A percentile compares a stretch with the other conserved stretches of the same genome.
Evolutionary conservation across 1,140 invertebrate species (phyloP).

Genomic region (Brachionus asplanchnoidis): DNA sequence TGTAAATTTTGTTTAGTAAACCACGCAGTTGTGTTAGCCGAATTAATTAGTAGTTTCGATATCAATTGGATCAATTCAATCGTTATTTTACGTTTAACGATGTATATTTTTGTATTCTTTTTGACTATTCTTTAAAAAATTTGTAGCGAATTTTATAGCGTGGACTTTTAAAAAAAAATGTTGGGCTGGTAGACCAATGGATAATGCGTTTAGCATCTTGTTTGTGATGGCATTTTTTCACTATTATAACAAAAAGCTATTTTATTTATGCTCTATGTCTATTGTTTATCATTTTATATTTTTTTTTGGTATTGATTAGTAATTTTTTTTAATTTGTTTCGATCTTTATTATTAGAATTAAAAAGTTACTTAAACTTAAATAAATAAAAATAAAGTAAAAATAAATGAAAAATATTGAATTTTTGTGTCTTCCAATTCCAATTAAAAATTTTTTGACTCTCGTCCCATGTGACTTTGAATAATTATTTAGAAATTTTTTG

Average conservation of each 20-base stretch:
- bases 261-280: background rate
- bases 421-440: background rate
- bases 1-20: background rate
- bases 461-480: no score
- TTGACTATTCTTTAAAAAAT: background rate
- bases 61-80: background rate
- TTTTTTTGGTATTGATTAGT: background rate
- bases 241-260: background rate
- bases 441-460: no score
- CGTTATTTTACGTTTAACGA: background rate
- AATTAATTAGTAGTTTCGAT: background rate
- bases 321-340: slow-evolving; percentile 20
- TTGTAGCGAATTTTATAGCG: background rate
- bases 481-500: no score
- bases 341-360: slow-evolving; percentile 8
- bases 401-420: background rate
- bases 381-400: slow-evolving; percentile 24
- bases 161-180: background rate
- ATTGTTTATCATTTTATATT: slow-evolving; percentile 25
- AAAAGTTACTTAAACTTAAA: background rate
- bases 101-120: background rate
- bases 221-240: background rate
- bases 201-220: background rate
- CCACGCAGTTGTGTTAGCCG: background rate
- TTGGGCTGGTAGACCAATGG: background rate